phyloP scores from a whole-genome alignment of 2,888 invertebrate species.

The Thalpophila matura region DNA sequence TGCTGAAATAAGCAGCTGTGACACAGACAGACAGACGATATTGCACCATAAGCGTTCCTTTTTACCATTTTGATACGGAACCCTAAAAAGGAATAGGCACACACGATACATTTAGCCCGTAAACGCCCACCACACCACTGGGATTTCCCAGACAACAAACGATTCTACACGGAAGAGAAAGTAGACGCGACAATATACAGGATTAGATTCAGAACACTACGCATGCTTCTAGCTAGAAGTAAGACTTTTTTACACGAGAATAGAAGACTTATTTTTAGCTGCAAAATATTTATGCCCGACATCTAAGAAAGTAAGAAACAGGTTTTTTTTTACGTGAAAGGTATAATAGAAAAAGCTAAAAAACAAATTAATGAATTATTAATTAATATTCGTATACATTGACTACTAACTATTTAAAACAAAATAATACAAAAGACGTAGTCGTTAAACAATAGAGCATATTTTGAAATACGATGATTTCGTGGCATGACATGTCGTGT shows the following conservation, averaged over 20 bases:
- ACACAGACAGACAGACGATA: no score
- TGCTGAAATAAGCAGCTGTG: no score
- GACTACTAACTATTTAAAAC: no score
- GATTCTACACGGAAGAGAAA: conserved; percentile 2
- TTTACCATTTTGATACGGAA: no score
- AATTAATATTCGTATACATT: no score
- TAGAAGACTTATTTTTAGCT: no score
- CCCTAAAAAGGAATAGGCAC: neutral
- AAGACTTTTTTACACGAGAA: conserved; percentile 8
- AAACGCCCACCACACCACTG: conserved; percentile 9
- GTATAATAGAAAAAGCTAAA: neutral
- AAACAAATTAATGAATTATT: no score
- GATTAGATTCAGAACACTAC: neutral
- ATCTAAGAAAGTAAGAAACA: neutral
- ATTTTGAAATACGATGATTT: conserved; percentile 10
- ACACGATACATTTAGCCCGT: conserved; percentile 13
- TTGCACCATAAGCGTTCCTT: no score
- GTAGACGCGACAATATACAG: neutral
- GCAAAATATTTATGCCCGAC: neutral
- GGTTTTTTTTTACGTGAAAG: neutral
- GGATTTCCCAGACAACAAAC: conserved; percentile 20
- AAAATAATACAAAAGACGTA: neutral
- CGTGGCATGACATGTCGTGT: conserved; percentile 6
- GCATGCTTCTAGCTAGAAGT: conserved; percentile 9
- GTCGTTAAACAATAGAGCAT: neutral